phyloP scores from a whole-genome alignment of 2,113 vertebrate genomes.

The Erinaceus europaeus region DNA sequence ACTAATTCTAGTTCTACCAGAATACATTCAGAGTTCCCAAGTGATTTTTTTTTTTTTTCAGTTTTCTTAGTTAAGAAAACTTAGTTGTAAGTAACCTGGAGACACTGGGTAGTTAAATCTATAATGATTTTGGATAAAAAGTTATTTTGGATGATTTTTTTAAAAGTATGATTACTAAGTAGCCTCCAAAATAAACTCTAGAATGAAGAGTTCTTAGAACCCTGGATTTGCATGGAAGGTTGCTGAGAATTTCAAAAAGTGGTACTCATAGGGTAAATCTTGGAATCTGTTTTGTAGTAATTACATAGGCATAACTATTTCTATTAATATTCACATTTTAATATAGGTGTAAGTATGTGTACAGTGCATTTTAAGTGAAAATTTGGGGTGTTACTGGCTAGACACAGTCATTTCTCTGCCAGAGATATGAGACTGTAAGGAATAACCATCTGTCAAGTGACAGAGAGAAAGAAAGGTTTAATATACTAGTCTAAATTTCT shows the following conservation, averaged over 20 bases:
- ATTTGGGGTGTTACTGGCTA: conserved; percentile 76
- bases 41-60: conserved; percentile 50
- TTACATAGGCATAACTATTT: conserved; percentile 10
- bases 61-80: conserved; percentile 32
- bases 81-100: conserved; percentile 31
- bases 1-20: conserved; percentile 24
- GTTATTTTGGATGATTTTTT: conserved; percentile 42
- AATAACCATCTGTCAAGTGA: conserved; percentile 77
- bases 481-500: conserved; percentile 68
- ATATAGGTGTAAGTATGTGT: conserved; percentile 58
- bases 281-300: background rate
- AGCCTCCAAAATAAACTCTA: conserved; percentile 33
- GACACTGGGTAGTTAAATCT: conserved; percentile 48
- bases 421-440: conserved; percentile 74
- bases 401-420: conserved; percentile 76
- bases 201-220: conserved; percentile 22
- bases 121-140: conserved; percentile 31
- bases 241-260: conserved; percentile 40
- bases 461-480: conserved; percentile 75
- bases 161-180: conserved; percentile 22
- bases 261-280: conserved; percentile 17
- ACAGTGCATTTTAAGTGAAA: conserved; percentile 70
- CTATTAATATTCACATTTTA: conserved; percentile 52
- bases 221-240: background rate
- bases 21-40: conserved; percentile 28